Evolutionary conservation across 1,140 invertebrate genomes (phyloP).

Genomic region (Drosophila ogumai): DNA sequence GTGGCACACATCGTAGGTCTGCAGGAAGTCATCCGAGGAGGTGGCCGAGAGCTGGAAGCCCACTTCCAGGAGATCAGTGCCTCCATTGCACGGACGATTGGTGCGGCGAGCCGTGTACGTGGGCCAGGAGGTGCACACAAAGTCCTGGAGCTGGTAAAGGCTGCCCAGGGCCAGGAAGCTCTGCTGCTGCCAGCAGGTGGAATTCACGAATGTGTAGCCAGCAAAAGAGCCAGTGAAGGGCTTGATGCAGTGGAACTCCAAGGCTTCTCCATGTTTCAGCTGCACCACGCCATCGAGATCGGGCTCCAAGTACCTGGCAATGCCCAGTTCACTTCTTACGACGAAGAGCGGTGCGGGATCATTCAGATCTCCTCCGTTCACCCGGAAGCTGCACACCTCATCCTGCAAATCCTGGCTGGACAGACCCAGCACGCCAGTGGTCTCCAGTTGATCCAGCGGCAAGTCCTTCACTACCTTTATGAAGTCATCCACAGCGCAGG

Average conservation of each 20-base stretch:
- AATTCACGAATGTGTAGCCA: slow-evolving; percentile 39
- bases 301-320: slow-evolving; percentile 59
- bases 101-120: slow-evolving; percentile 75
- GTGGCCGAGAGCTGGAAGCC: slow-evolving; percentile 64
- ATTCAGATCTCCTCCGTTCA: slow-evolving; percentile 67
- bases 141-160: slow-evolving; percentile 64
- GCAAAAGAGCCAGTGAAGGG: slow-evolving; percentile 52
- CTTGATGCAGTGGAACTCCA: slow-evolving; percentile 71
- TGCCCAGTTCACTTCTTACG: slow-evolving; percentile 27
- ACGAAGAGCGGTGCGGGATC: slow-evolving; percentile 69
- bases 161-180: slow-evolving; percentile 60
- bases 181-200: slow-evolving; percentile 58
- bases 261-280: slow-evolving; percentile 54
- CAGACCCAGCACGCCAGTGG: slow-evolving; percentile 57
- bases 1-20: slow-evolving; percentile 85
- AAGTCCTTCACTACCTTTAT: slow-evolving; percentile 85
- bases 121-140: slow-evolving; percentile 73
- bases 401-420: slow-evolving; percentile 24
- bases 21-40: slow-evolving; percentile 74
- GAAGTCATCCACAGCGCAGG: slow-evolving; percentile 88
- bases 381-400: slow-evolving; percentile 50
- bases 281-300: slow-evolving; percentile 53
- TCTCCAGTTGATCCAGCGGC: slow-evolving; percentile 64
- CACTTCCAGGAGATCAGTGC: slow-evolving; percentile 74
- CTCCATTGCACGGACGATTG: slow-evolving; percentile 69